Base-by-base conservation (phyloP, 2,797 vertebrate species). In the Buphagus erythrorhynchus region DNA sequence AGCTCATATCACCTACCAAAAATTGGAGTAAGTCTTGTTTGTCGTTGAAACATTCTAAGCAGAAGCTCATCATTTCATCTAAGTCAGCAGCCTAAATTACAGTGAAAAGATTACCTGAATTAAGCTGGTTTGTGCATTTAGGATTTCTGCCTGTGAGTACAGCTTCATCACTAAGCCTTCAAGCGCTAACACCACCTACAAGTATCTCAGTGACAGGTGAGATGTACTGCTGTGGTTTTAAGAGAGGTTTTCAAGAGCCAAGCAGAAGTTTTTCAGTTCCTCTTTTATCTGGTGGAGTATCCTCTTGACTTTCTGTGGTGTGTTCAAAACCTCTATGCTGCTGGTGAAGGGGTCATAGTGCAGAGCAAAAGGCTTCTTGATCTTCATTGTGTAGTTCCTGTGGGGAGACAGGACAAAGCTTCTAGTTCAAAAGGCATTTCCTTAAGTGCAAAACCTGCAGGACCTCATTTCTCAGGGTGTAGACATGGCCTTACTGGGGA, bases 281-380 rank as follows among this genome's bases (percentile, higher is more conserved):
- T 98, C 98, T 88, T 98, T 98, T 83, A 98, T 97, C 85, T 98
- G 98, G 45, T 86, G 91, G 74, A 99, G 94, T 36, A 90, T 89
- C 13, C 91, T 98, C 82, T 98, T 98, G 92, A 99, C 97, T 97
- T 99, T 98, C 54, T 96, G 87, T 40, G 98, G 90, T 76, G 97
- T 97, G 75, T 98, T 97, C 83, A 99, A 86, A 38, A 99, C 95
- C 59, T 99, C 98, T 73, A 98, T 25, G 49, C 97, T 98, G 97
- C 97, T 98, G 90, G 98, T 99, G 87, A 98, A 98, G 0, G 98
- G 98, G 82, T 98, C 93, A 0, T 98, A 99, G 78, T 45, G 96
- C 31, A 99, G 95, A 6, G 97, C 96, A 86, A 99, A 99, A 17
- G 98, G 95, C 31, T 98, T 98, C 97, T 98, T 98, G 91, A 99